Evolutionary conservation across 2,888 invertebrate genomes (phyloP), one percentile per base, ranked within the genome.

Genomic region (Globia sparganii): DNA sequence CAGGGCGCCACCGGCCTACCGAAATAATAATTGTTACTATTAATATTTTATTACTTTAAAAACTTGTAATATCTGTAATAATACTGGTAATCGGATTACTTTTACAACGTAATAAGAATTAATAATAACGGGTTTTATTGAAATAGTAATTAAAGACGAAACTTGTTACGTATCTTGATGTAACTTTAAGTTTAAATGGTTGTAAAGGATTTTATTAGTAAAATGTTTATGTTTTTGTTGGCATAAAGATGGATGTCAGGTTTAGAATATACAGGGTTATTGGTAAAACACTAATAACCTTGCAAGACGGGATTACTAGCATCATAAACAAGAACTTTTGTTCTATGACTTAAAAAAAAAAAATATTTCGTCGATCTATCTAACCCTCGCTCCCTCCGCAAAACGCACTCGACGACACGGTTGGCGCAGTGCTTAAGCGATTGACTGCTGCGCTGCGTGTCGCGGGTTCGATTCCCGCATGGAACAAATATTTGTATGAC

Each of bases 1-100:
- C 77, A 21, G 88, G 11, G 85, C 53, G 46, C 72, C 67, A 71
- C 77, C 73, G 72, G 80, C 75, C 59, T 75, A 73, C 77, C 69
- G 64, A 75, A 84, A 81, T 77, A 87, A 81, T 85, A 62, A 84
- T 82, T 77, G 83, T 67, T 53, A 82, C 78, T 72, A 85, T 87
- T 84, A 84, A 88, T 88, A 88, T 88, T 83, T 86, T 80, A 88
- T 85, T 78, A 84, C 73, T 69, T n/a, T 59, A 56, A 75, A 75
- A 75, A 75, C 77, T 66, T 68, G 78, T 86, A 81, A 84, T 84
- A 43, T 86, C 71, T 56, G 62, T 82, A 70, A 85, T 84, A 76
- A 72, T 84, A 40, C 56, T 15, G 53, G 69, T 76, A 75, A 80
- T 68, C 62, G 66, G 56, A n/a, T 77, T 56, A 28, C 46, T 81